Evolutionary conservation across 2,113 vertebrate species (phyloP), one percentile per base, ranked within the genome.

Genomic region (Calypte anna): DNA sequence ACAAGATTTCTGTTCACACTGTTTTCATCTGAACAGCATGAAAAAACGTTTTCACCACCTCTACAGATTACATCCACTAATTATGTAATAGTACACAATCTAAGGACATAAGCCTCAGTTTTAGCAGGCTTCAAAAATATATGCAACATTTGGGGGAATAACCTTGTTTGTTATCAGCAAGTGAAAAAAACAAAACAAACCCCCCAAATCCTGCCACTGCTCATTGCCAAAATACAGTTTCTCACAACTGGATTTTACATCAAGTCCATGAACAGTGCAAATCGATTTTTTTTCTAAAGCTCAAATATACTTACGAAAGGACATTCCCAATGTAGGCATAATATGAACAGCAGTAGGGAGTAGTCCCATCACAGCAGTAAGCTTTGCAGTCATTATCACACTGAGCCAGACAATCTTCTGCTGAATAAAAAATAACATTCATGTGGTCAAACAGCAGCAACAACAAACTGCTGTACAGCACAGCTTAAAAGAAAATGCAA

Each of bases 331-430:
- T 98, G 7, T 99, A 99, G 94, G 99, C 98, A 15, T 99, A 99
- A 98, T 99, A 99, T 9, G 99, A 99, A 93, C 99, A 99, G 94
- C 99, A 99, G 98, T 99, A 99, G 57, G 98, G 98, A 1, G 98
- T 95, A 31, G 97, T 97, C 57, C 99, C 99, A 88, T 98, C 98
- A 30, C 99, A 99, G 97, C 99, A 99, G 91, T 99, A 99, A 88
- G 99, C 98, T 24, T 98, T 90, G 87, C 98, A 99, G 94, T 98
- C 98, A 87, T 98, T 98, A 94, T 97, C 97, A 95, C 99, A 99
- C 94, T 98, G 98, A 84, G 98, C 98, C 73, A 98, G 94, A 36
- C 97, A 97, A 24, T 95, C 70, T 64, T 98, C 99, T 99, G 96
- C 82, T 90, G 82, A 91, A 97, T 91, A 94, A 95, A 96, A 96